phyloP scores from a whole-genome alignment of 1,140 invertebrate species.

The Neodiprion lecontei region DNA sequence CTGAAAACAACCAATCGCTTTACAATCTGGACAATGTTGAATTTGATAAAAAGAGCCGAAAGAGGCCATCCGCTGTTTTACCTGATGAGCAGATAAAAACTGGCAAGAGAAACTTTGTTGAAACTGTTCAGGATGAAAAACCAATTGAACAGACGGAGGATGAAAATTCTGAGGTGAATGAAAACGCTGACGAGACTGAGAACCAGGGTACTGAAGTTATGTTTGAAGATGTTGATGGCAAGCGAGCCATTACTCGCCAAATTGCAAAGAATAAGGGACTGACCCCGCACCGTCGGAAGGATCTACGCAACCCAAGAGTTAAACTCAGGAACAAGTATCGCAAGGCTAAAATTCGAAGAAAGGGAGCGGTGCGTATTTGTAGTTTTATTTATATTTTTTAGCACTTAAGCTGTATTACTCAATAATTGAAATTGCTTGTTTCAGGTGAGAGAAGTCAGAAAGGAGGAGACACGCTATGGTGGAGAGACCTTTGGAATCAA shows the following conservation, averaged over 20 bases:
- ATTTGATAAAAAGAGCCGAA: conserved; percentile 56
- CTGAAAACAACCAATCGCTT: conserved; percentile 40
- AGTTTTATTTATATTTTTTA: not conserved
- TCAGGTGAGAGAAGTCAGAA: conserved; percentile 78
- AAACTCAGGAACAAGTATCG: conserved; percentile 91
- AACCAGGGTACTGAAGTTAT: conserved; percentile 43
- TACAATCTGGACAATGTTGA: conserved; percentile 45
- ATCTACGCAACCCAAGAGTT: conserved; percentile 90
- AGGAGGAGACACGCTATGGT: conserved; percentile 79
- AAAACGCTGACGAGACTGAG: conserved; percentile 42
- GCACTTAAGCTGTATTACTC: not conserved
- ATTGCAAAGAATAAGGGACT: conserved; percentile 96
- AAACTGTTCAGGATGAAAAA: conserved; percentile 19
- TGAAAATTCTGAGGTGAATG: conserved; percentile 51
- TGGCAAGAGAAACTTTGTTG: conserved; percentile 20
- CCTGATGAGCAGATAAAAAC: conserved; percentile 17
- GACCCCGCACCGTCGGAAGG: conserved; percentile 87
- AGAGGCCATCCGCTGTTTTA: conserved; percentile 13
- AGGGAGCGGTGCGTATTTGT: conserved; percentile 75
- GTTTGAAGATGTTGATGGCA: conserved; percentile 58
- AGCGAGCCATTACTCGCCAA: conserved; percentile 88
- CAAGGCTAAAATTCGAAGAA: conserved; percentile 88
- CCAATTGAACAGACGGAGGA: conserved; percentile 30
- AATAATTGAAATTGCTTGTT: conserved; percentile 25
- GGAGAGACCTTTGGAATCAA: conserved; percentile 95